These are phyloP conservation scores for Taeniopygia guttata DNA, from an alignment of 2,797 vertebrate species.

Conservation along the genomic window DNA sequence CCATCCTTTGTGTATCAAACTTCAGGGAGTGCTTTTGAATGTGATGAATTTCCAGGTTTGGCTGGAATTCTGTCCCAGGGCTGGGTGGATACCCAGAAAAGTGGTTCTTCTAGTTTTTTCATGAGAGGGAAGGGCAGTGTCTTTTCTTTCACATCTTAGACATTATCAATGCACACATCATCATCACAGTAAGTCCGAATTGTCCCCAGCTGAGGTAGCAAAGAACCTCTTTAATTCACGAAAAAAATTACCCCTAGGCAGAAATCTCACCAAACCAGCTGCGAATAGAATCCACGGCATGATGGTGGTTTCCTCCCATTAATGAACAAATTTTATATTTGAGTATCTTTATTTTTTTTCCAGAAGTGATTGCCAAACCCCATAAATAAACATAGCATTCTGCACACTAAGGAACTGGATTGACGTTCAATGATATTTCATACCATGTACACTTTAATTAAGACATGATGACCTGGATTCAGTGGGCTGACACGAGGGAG, in stretches of 20 bases:
- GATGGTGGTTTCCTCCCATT: background rate
- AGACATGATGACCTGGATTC: slow-evolving; percentile 66
- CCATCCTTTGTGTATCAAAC: background rate
- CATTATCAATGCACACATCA: background rate
- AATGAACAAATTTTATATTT: slow-evolving; percentile 15
- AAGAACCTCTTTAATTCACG: background rate
- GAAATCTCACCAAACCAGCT: background rate
- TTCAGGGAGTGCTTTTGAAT: background rate
- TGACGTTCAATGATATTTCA: slow-evolving; percentile 51
- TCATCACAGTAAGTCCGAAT: background rate
- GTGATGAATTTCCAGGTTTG: background rate
- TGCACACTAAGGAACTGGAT: slow-evolving; percentile 51
- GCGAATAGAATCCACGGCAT: background rate
- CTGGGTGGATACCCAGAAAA: background rate
- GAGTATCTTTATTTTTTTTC: slow-evolving; percentile 40
- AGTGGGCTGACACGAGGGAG: slow-evolving; percentile 44
- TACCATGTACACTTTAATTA: slow-evolving; percentile 67
- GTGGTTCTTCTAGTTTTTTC: background rate
- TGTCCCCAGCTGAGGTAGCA: background rate
- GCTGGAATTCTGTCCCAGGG: background rate
- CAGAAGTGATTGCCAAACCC: slow-evolving; percentile 40
- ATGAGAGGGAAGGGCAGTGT: background rate
- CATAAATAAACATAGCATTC: slow-evolving; percentile 56
- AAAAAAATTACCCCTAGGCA: background rate
- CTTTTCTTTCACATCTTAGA: background rate